phyloP scores from a whole-genome alignment of 2,113 vertebrate genomes.

The Fregata magnificens region DNA sequence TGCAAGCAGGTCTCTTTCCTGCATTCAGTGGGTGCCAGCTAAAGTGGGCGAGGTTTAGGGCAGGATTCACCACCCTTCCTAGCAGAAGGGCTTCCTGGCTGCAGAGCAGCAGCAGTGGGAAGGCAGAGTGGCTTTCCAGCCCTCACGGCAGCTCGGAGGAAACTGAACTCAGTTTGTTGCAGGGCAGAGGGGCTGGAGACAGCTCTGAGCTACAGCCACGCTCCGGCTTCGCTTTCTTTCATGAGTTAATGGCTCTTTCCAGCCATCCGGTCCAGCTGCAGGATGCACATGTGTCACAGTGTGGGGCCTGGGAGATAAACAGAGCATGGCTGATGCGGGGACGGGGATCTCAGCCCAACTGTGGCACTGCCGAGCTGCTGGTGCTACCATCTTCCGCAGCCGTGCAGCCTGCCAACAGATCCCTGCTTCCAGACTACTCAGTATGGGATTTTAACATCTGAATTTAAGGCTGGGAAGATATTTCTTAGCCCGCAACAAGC shows the following conservation, averaged over 20 bases:
- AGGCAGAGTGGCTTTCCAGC: neutral
- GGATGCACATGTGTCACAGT: too few relatives aligned
- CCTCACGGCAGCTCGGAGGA: neutral
- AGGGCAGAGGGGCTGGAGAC: neutral
- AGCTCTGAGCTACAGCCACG: neutral
- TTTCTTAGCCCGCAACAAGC: neutral
- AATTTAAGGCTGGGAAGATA: fast-evolving
- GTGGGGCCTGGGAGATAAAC: neutral
- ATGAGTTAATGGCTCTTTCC: neutral
- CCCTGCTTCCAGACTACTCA: neutral
- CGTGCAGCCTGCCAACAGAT: neutral
- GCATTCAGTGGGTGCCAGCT: neutral
- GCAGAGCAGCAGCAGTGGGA: neutral
- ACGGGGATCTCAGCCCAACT: neutral
- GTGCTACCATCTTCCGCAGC: neutral
- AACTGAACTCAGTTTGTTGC: neutral
- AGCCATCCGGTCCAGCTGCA: neutral
- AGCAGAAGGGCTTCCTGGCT: neutral
- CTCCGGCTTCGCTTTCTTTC: neutral
- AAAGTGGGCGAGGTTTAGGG: neutral
- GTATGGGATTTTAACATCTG: fast-evolving
- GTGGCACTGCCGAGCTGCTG: neutral
- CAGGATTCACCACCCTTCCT: neutral
- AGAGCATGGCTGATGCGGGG: neutral
- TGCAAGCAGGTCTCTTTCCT: too few relatives aligned